Evolutionary conservation across 2,113 vertebrate genomes (phyloP).

Genomic region (Lates calcarifer): DNA sequence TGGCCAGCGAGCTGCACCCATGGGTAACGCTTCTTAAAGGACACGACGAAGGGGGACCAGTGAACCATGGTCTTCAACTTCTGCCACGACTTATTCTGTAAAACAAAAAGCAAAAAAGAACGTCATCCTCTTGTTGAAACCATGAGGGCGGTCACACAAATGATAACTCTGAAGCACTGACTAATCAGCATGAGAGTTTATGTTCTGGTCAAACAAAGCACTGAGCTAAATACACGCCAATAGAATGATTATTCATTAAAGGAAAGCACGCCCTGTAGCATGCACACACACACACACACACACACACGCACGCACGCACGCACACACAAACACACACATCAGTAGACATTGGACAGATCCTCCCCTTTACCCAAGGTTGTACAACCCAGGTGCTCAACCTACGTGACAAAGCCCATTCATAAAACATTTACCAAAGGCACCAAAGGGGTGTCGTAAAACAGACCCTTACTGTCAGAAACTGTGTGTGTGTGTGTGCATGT

Average conservation of each 20-base stretch:
- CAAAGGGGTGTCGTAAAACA: conserved; percentile 65
- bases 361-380: conserved; percentile 55
- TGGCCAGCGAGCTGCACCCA: conserved; percentile 95
- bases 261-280: conserved; percentile 55
- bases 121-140: conserved; percentile 10
- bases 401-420: conserved; percentile 74
- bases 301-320: background rate
- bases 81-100: conserved; percentile 88
- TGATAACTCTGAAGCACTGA: conserved; percentile 20
- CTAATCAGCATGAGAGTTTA: conserved; percentile 7
- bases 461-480: conserved; percentile 41
- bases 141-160: background rate
- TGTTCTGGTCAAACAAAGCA: conserved; percentile 7
- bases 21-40: conserved; percentile 90
- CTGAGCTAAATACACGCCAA: conserved; percentile 8
- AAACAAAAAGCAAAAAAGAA: conserved; percentile 16
- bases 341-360: conserved; percentile 61
- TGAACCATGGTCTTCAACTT: conserved; percentile 91
- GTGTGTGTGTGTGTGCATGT: conserved; percentile 46
- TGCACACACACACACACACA: background rate
- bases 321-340: conserved; percentile 28
- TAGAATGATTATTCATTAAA: conserved; percentile 58
- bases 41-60: conserved; percentile 89
- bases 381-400: conserved; percentile 47
- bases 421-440: conserved; percentile 80